Base-by-base conservation (phyloP, 2,888 invertebrate genomes). In the Amphiduros pacificus region DNA sequence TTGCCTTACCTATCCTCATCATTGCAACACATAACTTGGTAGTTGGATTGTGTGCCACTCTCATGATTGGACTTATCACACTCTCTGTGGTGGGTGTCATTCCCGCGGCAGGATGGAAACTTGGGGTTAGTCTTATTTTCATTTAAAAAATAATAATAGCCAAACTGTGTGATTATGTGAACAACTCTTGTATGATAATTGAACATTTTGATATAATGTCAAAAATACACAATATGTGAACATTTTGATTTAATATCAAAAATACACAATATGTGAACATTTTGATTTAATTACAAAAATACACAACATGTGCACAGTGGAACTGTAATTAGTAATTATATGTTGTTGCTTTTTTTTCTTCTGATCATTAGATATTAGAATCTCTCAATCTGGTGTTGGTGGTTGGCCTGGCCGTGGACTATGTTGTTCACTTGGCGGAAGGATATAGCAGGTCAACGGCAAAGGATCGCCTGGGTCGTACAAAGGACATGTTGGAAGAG, bases 351-450 rank as follows among this genome's bases (percentile, higher is more conserved):
- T n/a, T n/a, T n/a, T n/a, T n/a, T n/a, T n/a, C n/a, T n/a, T n/a
- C n/a, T n/a, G n/a, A n/a, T n/a, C n/a, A n/a, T 3, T 49, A 67
- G 70, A 59, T 78, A 5, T 55, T 78, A 54, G 79, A 78, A 61
- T 76, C 79, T 0, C 60, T 79, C n/a, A 78, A 78, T 63, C 68
- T 79, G 65, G 74, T 74, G 5, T 69, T 78, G 62, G 76, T 78
- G 3, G 76, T 75, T 20, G 78, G 77, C 3, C 67, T 78, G 29
- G 68, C 78, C 11, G 75, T 78, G 32, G 78, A 78, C 65, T 77
- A 77, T 57, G 76, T 78, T 17, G 77, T 78, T 0, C 78, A 78
- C 52, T 60, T 78, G 41, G 76, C 78, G 44, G 78, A 77, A 54
- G 77, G 75, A 55, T 79, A 78, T 63, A 71, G 73, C 61, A 65